Base-by-base conservation (phyloP, 2,888 invertebrate species). In the Caenorhabditis parvicauda region DNA sequence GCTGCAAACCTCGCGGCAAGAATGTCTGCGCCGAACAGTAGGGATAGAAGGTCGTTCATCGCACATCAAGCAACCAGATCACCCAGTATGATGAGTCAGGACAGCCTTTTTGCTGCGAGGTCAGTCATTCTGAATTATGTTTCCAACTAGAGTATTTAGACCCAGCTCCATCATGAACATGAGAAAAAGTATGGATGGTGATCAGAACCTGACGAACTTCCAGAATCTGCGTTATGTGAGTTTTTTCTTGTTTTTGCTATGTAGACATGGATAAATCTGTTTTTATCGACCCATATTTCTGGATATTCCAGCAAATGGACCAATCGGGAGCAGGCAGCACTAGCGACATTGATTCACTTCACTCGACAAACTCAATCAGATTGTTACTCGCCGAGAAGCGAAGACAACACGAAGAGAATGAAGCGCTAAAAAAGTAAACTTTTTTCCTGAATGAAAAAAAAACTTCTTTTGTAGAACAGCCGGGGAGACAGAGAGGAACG, bases 301-400 rank as follows among this genome's bases (percentile, higher is more conserved):
- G 25, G 9, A 9, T 14, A 21, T 12, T 7, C 22, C 24, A 9
- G 21, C 9, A 44, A 35, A 17, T 43, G 21, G 43, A n/a, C 12
- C n/a, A 22, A 21, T 12, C 43, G 22, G 21, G 41, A 22, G 45
- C 52, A 28, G 62, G 62, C 48, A 47, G 44, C 4, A 41, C 62
- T 22, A 56, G 53, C 24, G 69, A 67, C 49, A 67, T 67, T 14
- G 27, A 67, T n/a, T n/a, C n/a, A n/a, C n/a, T n/a, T n/a, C n/a
- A n/a, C 46, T 67, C 69, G 3, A 58, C 64, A n/a, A 71, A 76
- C 19, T 70, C 71, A n/a, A 69, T 80, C 24, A 63, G 78, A 25
- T 46, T 80, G 53, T 75, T 72, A 1, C 64, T 80, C 48, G 77
- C 77, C 53, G 77, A 79, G 54, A 78, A 77, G 53, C 53, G 77